Evolutionary conservation across 2,797 vertebrate genomes (phyloP).

Genomic region (Steatocranus sp.): DNA sequence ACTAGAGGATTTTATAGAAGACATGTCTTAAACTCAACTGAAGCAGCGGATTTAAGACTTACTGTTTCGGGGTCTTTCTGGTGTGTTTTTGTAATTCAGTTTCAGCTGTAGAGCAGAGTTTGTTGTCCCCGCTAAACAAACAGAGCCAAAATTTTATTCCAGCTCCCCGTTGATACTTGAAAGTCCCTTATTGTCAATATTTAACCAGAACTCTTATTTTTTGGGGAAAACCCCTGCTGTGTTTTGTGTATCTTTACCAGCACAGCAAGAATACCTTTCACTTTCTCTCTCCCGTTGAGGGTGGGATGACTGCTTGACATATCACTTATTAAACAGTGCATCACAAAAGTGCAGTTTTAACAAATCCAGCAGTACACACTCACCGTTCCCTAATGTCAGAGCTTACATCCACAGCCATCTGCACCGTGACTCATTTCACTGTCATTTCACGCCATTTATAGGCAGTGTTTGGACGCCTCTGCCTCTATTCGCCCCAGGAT

Average conservation of each 20-base stretch:
- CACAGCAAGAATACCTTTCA: not conserved
- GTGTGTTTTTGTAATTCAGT: not conserved
- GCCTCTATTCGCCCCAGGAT: constrained; percentile 29
- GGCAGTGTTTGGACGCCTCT: constrained; percentile 15
- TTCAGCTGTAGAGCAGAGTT: constrained; percentile 20
- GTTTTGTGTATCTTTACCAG: not conserved
- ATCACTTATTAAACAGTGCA: not conserved
- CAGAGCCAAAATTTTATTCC: constrained; percentile 20
- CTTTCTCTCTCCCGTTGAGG: not conserved
- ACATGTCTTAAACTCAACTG: not conserved
- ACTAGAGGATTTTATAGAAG: not conserved
- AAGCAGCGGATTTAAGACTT: not conserved
- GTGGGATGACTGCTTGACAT: not conserved
- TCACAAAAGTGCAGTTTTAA: constrained; percentile 11
- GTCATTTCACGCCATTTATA: constrained; percentile 57
- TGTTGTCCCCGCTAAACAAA: constrained; percentile 45
- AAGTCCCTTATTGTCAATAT: constrained; percentile 29
- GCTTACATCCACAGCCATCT: constrained; percentile 44
- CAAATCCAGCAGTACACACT: not conserved
- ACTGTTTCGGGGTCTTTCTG: not conserved
- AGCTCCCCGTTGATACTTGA: not conserved
- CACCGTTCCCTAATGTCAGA: not conserved
- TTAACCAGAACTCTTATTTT: constrained; percentile 30
- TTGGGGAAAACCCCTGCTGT: constrained; percentile 27
- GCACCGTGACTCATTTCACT: constrained; percentile 51